Evolutionary conservation across 2,797 vertebrate genomes (phyloP), one percentile per base, ranked within the genome.

Genomic region (Lepilemur septentrionalis): DNA sequence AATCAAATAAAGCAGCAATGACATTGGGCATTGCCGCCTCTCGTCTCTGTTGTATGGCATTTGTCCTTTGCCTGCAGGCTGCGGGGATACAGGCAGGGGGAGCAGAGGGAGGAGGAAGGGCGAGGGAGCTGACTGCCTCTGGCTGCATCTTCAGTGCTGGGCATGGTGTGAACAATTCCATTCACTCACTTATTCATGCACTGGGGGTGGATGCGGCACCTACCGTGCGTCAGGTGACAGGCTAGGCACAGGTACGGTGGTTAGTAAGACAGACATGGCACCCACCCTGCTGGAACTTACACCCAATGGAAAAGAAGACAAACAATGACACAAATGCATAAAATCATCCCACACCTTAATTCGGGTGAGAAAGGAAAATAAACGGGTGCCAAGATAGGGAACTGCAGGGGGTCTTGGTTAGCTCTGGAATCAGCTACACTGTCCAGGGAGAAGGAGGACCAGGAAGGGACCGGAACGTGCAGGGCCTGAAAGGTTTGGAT

Each of bases 11-110:
- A 93, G 65, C 48, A 10, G 30, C 0, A 35, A 46, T 96, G 95
- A 94, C 76, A 88, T 28, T 81, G 76, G 80, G 43, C 85, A 25
- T 55, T 5, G 13, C 90, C 7, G 30, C 15, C 0, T 50, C 76
- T 70, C 80, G 72, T 81, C 70, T 30, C 76, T 18, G 5, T 1
- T n/a, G 59, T 13, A 4, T 0, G 4, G 55, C 7, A 15, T 93
- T 91, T 95, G 89, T 95, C 94, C 81, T 97, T 43, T 82, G 81
- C 93, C 92, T 55, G 38, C 28, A 67, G 89, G 81, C 92, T 78
- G 32, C 5, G 0, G 88, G 90, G 84, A 89, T 61, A 20, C 35
- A 70, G 76, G 38, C 59, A 7, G 87, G 57, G 50, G 38, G 57
- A 25, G 15, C 17, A 20, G 15, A 1, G 0, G 81, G 41, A 67